Evolutionary conservation across 2,797 vertebrate species (phyloP), one percentile per base, ranked within the genome.

Genomic region (Sebastes matsubarae): DNA sequence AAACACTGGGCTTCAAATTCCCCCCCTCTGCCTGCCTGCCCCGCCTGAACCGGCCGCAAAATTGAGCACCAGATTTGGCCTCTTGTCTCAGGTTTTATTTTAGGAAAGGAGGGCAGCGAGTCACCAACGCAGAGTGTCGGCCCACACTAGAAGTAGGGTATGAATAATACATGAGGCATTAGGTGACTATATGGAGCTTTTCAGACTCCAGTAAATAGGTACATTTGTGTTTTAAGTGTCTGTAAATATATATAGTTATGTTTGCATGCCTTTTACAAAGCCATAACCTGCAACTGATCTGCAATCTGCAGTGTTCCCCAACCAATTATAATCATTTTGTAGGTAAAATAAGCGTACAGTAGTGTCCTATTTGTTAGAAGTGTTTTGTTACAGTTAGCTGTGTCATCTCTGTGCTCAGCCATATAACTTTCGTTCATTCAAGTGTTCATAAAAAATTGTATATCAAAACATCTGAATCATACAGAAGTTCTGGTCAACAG

Each of bases 21-120:
- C 55, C 52, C 12, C 25, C n/a, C 27, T 42, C 29, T 22, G 36
- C 16, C 73, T 13, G 22, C 12, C 68, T 16, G 71, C 79, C 50
- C 46, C 13, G 3, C 61, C 42, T 58, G 13, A 65, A 77, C 58
- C n/a, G 75, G 38, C 57, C 2, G 4, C 77, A 84, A 82, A 82
- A 85, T 50, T 75, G 70, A 85, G 82, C 69, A 74, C 77, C 82
- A 85, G 70, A 93, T 88, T 89, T 86, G 79, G 79, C 64, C 80
- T 91, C 76, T 54, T 70, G 84, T 87, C 64, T 91, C 78, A 13
- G 10, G 66, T 77, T 88, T 87, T 94, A 95, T 94, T 95, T 95
- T 94, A 79, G 91, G 92, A 95, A 95, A 94, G 86, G 75, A 92
- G 93, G 90, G 68, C 92, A 93, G 66, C 83, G 11, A 85, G 80